Conservation (phyloP, 2,888 invertebrate species). For the Argyra leucocephala region DNA sequence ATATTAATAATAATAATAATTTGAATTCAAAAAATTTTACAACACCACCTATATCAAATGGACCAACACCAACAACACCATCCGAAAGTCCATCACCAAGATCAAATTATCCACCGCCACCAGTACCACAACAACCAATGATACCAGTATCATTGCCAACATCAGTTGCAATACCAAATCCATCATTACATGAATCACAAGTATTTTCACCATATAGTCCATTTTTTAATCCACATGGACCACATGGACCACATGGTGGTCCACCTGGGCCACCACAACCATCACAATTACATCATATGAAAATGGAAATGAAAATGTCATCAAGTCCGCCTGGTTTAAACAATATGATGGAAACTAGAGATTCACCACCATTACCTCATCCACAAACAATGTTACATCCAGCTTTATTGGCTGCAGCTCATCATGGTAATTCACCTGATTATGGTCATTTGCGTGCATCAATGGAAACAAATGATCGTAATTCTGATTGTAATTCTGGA, state of each 20-base stretch:
- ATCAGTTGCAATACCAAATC: slow-evolving; percentile 93
- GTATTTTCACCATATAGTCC: slow-evolving; percentile 87
- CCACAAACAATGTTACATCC: slow-evolving; percentile 78
- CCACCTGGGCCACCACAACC: slow-evolving; percentile 46
- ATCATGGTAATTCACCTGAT: slow-evolving; percentile 72
- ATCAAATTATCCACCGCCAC: slow-evolving; percentile 22
- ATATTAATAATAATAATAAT: slow-evolving; percentile 9
- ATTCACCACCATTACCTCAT: slow-evolving; percentile 76
- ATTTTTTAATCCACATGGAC: slow-evolving; percentile 60
- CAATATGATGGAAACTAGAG: slow-evolving; percentile 56
- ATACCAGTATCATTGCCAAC: slow-evolving; percentile 84
- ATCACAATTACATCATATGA: slow-evolving; percentile 43
- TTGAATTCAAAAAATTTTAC: background rate
- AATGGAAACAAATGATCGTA: slow-evolving; percentile 75
- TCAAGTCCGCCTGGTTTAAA: slow-evolving; percentile 56
- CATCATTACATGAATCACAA: slow-evolving; percentile 87
- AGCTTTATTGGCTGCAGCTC: slow-evolving; percentile 71
- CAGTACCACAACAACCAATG: slow-evolving; percentile 49
- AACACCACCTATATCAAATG: slow-evolving; percentile 15
- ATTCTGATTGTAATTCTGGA: slow-evolving; percentile 83
- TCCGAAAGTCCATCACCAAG: slow-evolving; percentile 53
- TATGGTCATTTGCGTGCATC: slow-evolving; percentile 62
- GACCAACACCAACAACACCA: slow-evolving; percentile 43
- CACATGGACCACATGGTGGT: slow-evolving; percentile 43
- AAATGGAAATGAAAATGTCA: slow-evolving; percentile 42